Evolutionary conservation across 2,888 invertebrate species (phyloP), one percentile per base, ranked within the genome.

Genomic region (Synergus gifuensis): DNA sequence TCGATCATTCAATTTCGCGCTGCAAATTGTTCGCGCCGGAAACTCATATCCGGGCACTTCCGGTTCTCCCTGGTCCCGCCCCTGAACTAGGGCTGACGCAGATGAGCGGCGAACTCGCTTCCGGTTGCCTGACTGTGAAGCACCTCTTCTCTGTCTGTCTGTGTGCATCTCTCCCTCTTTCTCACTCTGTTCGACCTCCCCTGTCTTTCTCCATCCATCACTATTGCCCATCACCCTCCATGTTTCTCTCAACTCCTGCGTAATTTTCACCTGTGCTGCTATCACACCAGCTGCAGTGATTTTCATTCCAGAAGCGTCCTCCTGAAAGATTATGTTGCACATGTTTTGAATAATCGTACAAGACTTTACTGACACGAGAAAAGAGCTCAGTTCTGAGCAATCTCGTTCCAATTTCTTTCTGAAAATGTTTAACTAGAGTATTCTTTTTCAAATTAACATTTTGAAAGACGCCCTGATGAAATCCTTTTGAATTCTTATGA

Each of bases 11-110:
- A 94, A 94, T 94, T 94, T 94, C 94, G 93, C 93, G 93, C 92
- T 93, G 93, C 94, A 96, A 96, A 96, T 96, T 96, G 95, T 96
- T 95, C 96, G 95, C 95, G 96, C 95, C 96, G 96, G 95, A 95
- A 95, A 95, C 95, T 96, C 96, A 96, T 96, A 96, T 96, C 96
- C 96, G 96, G 95, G 90, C 86, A 88, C 91, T 91, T 92, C 92
- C 92, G 91, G 90, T 89, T 86, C 88, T 82, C 86, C 87, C 88
- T 85, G 84, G 84, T 84, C 79, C 88, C 87, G 83, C 87, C 85
- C 82, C 83, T 78, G 81, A 78, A 64, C 80, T 76, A 81, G 83
- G 83, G 82, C 85, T 81, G 86, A 87, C 86, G 88, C 86, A 87
- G 88, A 90, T 90, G 90, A 89, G 89, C 89, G 89, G 87, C 88